Percentiles rank a stretch among this genome's conserved stretches.
Evolutionary conservation across 2,888 invertebrate genomes (phyloP).

Genomic region (Carpatolechia fugitivella): DNA sequence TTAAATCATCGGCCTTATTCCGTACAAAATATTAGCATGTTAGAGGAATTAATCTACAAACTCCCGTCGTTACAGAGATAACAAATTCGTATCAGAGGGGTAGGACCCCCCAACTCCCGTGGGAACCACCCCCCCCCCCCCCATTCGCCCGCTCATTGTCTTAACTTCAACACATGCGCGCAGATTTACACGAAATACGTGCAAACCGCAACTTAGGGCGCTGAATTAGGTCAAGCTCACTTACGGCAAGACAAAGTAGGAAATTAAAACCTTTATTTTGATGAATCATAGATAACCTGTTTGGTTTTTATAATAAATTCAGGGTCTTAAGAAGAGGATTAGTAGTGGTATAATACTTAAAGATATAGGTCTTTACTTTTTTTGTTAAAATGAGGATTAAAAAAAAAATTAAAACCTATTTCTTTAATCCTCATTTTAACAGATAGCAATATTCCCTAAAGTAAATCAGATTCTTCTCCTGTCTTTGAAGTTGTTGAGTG

Average conservation of each 20-base stretch:
- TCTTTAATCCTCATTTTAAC: too few species aligned
- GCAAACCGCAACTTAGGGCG: conserved; percentile 4
- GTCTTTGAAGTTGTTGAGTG: too few species aligned
- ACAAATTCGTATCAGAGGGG: conserved; percentile 47
- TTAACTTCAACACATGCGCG: conserved; percentile 18
- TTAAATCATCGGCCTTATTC: conserved; percentile 3
- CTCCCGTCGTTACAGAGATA: conserved; percentile 42
- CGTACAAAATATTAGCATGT: conserved; percentile 30
- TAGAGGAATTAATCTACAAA: conserved; percentile 55
- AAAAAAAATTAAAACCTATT: too few species aligned
- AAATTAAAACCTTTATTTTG: too few species aligned
- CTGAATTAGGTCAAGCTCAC: conserved; percentile 5
- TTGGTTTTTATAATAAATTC: too few species aligned
- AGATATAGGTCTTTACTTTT: too few species aligned
- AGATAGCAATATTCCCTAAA: too few species aligned
- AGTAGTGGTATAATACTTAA: too few species aligned
- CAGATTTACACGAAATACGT: conserved; percentile 6
- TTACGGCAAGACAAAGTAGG: neutral
- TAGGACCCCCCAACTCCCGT: conserved; percentile 20
- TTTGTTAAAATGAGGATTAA: too few species aligned
- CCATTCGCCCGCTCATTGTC: conserved; percentile 32
- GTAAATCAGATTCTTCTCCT: too few species aligned
- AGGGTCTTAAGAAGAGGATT: too few species aligned
- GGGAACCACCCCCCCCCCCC: conserved; percentile 8
- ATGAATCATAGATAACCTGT: too few species aligned